A percentile compares a stretch with the other conserved stretches of the same genome.
Conservation (phyloP, 1,140 invertebrate genomes). For the Conus ventricosus region DNA sequence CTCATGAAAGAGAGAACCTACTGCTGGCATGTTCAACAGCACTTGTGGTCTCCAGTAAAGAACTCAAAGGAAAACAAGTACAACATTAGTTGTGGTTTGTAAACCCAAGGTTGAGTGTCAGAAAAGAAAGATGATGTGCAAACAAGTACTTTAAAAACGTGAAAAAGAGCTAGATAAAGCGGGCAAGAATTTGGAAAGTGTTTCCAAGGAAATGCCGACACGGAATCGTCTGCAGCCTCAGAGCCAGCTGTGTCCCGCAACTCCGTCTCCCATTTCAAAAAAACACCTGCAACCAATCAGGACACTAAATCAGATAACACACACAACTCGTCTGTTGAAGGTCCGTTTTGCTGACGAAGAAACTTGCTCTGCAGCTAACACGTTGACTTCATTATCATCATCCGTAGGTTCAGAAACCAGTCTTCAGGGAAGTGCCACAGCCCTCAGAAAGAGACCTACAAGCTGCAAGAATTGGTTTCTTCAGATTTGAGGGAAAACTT, state of each 20-base stretch:
- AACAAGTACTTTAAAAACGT: slow-evolving; percentile 49
- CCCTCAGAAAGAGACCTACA: not conserved
- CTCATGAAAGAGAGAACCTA: slow-evolving; percentile 27
- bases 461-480: not conserved
- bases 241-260: not conserved
- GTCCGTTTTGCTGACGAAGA: slow-evolving; percentile 33
- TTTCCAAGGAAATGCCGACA: slow-evolving; percentile 17
- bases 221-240: not conserved
- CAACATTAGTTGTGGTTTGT: slow-evolving; percentile 62
- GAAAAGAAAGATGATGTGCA: slow-evolving; percentile 43
- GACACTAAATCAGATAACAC: not conserved
- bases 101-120: slow-evolving; percentile 45
- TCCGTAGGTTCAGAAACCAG: not conserved
- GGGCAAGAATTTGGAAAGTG: slow-evolving; percentile 24
- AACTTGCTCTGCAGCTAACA: not conserved
- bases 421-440: not conserved
- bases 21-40: slow-evolving; percentile 58
- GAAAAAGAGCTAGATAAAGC: slow-evolving; percentile 37
- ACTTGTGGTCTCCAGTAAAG: slow-evolving; percentile 59
- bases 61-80: slow-evolving; percentile 57
- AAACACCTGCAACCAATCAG: not conserved
- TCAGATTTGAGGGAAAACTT: not conserved
- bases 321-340: slow-evolving; percentile 19
- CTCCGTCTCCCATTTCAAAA: not conserved
- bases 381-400: not conserved